Base-by-base conservation (phyloP, 1,140 invertebrate species). In the Heterodera carotae region DNA sequence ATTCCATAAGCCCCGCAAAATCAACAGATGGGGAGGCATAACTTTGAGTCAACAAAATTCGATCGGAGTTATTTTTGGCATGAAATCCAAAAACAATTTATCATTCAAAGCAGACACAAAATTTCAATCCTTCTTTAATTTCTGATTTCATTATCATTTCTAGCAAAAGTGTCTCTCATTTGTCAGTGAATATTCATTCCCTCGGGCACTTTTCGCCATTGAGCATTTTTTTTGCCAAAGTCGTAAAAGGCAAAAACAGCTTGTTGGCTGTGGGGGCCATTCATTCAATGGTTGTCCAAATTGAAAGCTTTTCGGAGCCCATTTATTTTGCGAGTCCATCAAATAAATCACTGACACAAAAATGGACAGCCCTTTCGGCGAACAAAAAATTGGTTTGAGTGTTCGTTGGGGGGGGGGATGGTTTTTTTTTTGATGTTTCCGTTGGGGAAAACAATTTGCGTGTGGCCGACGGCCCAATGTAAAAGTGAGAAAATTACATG, bases 381-480 rank as follows among this genome's bases (percentile, higher is more conserved):
- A 43, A 43, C 15, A 56, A 56, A 56, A 56, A 56, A 56, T 56
- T 56, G 48, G 48, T 56, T 56, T 56, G 48, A 18, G 15, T 12
- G 12, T 43, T 43, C 12, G 6, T 62, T 6, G 62, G 7, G 27
- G 27, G 27, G 62, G 33, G 27, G 53, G 71, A 60, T 56, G 53
- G 70, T 43, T 43, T 43, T n/a, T n/a, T n/a, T n/a, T 59, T 60
- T 15, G 48, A 48, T 25, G 53, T 59, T 59, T 59, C 36, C 29
- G 68, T 27, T 33, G 48, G 29, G 53, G 53, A 72, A 56, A 72
- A 29, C 59, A 43, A 69, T 69, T 31, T 60, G 60, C 33, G 70
- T 34, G 70, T 72, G 70, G 70, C n/a, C n/a, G n/a, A n/a, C n/a
- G n/a, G n/a, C 60, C 70, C 43, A 56, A 25, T 31, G 29, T n/a